phyloP scores from a whole-genome alignment of 2,113 vertebrate genomes.

The Varanus salvator region DNA sequence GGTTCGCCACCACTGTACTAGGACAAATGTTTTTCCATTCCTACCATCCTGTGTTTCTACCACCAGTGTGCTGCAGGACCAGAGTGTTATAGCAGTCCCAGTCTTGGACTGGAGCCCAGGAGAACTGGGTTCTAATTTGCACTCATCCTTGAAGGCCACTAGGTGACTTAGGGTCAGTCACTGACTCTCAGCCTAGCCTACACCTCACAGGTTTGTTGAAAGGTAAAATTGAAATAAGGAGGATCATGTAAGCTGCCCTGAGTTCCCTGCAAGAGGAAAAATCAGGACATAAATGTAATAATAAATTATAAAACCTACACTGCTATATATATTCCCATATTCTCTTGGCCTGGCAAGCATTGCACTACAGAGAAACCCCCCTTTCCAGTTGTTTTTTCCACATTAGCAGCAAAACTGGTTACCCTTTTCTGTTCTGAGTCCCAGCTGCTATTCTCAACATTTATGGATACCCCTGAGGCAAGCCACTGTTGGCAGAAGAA shows the following conservation, averaged over 20 bases:
- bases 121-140: too few relatives aligned
- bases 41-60: background rate
- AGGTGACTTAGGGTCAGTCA: too few relatives aligned
- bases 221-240: too few relatives aligned
- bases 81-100: too few relatives aligned
- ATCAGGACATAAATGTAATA: background rate
- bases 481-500: slow-evolving; percentile 11
- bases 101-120: too few relatives aligned
- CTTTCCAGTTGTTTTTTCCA: background rate
- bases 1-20: too few relatives aligned
- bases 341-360: background rate
- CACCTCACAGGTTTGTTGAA: too few relatives aligned
- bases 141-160: too few relatives aligned
- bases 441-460: background rate
- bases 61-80: too few relatives aligned
- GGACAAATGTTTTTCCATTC: background rate
- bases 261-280: too few relatives aligned
- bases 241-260: too few relatives aligned
- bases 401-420: slow-evolving; percentile 15
- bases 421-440: background rate
- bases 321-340: background rate
- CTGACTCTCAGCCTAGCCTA: too few relatives aligned
- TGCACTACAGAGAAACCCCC: background rate
- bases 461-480: background rate
- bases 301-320: background rate